Percentiles rank a stretch among this genome's conserved stretches.
Evolutionary conservation across 2,797 vertebrate species (phyloP).

Genomic region (Urosaurus nigricauda): DNA sequence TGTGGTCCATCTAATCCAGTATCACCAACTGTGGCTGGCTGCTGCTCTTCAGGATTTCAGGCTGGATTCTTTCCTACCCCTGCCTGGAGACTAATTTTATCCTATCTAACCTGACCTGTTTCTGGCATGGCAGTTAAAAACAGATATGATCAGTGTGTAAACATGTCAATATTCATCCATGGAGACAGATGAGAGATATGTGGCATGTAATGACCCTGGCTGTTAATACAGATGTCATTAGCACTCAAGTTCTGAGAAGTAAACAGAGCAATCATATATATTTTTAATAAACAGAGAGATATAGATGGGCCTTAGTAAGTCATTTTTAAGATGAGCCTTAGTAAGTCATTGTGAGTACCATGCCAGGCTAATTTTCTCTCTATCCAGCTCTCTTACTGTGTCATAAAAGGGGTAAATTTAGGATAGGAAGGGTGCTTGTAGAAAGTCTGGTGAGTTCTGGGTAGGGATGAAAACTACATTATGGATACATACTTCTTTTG

Average conservation of each 20-base stretch:
- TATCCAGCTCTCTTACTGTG: background rate
- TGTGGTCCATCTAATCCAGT: too few relatives aligned
- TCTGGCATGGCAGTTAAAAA: too few relatives aligned
- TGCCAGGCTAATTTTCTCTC: background rate
- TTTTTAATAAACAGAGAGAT: background rate
- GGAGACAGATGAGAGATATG: background rate
- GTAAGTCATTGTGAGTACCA: background rate
- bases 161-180: background rate
- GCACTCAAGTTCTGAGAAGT: background rate
- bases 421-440: background rate
- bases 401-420: background rate
- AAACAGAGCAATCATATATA: background rate
- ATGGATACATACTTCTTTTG: conserved; percentile 80
- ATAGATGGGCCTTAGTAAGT: background rate
- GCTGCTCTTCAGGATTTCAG: too few relatives aligned
- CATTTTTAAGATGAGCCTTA: background rate
- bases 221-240: background rate
- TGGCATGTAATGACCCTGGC: background rate
- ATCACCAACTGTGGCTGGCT: too few relatives aligned
- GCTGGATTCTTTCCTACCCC: too few relatives aligned
- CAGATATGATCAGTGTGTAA: background rate
- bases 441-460: background rate
- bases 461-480: background rate
- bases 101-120: too few relatives aligned
- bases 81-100: too few relatives aligned